Conservation (phyloP, 1,140 invertebrate species). For the Aplysia californica region DNA sequence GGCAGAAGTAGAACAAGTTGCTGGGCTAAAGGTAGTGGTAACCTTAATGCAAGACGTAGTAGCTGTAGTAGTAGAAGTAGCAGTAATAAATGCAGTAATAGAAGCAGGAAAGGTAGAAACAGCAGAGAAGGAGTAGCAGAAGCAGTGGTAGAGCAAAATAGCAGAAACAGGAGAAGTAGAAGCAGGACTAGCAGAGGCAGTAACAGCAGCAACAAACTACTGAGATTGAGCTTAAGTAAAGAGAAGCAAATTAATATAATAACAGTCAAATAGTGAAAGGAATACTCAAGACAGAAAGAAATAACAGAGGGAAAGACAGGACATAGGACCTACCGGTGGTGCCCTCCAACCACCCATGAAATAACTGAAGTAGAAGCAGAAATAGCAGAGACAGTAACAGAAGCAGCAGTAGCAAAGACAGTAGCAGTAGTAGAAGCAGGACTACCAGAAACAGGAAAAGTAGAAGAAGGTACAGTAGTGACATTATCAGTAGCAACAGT, state of each 20-base stretch:
- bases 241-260: too few relatives aligned
- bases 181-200: background rate
- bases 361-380: too few relatives aligned
- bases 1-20: background rate
- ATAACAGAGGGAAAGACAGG: conserved; percentile 18
- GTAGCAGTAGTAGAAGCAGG: too few relatives aligned
- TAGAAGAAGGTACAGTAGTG: too few relatives aligned
- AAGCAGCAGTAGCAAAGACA: too few relatives aligned
- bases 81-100: background rate
- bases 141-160: background rate
- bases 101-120: background rate
- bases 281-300: background rate
- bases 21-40: too few relatives aligned
- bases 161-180: background rate
- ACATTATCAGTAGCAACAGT: too few relatives aligned
- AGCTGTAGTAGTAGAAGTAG: background rate
- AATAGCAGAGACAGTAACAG: too few relatives aligned
- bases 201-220: background rate
- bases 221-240: background rate
- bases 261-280: background rate
- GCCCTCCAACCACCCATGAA: too few relatives aligned
- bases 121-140: background rate
- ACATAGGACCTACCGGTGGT: too few relatives aligned
- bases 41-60: too few relatives aligned
- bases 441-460: too few relatives aligned